Evolutionary conservation across 1,140 invertebrate genomes (phyloP), one percentile per base, ranked within the genome.

Genomic region (Drosophila nigrodunni): DNA sequence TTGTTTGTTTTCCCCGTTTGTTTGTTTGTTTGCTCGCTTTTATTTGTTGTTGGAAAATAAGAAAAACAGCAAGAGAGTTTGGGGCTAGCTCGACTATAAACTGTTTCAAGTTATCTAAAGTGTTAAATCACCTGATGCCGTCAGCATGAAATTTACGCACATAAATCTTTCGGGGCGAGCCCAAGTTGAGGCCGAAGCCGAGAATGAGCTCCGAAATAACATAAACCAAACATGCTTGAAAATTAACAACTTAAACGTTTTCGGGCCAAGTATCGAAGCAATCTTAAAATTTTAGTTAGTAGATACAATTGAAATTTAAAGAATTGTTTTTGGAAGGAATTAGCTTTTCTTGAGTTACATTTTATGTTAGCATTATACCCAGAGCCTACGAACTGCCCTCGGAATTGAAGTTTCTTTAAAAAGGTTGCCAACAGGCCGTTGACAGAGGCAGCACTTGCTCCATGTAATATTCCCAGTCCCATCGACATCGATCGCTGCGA

Each of bases 61-160:
- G 21, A 18, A 8, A 10, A 13, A 39, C 18, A 18, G 44, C 10
- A 13, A 43, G 21, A 6, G 25, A 30, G 25, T 30, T n/a, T n/a
- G 57, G 7, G 67, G 65, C 43, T 41, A 66, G 64, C 62, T 47
- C 64, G 76, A 81, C 81, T 90, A 86, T 86, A 85, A 90, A 82
- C 78, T 86, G 81, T 86, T 90, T 76, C 75, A 69, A 90, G 87
- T 82, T 91, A 91, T 91, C 90, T 91, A 87, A 91, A 91, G 90
- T 91, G 90, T 91, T 91, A 91, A 91, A 91, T 91, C 85, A 91
- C 90, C 89, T 91, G 89, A 91, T 91, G 90, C 89, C 90, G 89
- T 91, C 90, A 91, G 90, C 90, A 91, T 91, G 90, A 91, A 88
- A 89, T 88, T 88, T 88, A 89, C 83, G 83, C 80, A 88, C 85